Evolutionary conservation across 2,888 invertebrate genomes (phyloP), one percentile per base, ranked within the genome.

Genomic region (Pammene aurita): DNA sequence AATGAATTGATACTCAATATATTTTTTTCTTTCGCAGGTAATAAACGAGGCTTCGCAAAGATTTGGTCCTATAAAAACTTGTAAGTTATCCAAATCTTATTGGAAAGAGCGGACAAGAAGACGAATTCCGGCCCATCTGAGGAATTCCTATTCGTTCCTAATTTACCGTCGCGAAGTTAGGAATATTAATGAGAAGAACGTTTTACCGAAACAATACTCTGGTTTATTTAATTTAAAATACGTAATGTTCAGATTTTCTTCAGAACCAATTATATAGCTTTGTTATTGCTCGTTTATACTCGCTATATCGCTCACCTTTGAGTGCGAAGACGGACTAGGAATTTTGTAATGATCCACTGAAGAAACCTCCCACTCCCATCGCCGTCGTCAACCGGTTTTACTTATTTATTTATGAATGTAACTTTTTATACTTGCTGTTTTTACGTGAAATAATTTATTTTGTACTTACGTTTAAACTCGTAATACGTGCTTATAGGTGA

Each of bases 41-140:
- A 68, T 68, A 52, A 63, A 58, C 38, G 44, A 50, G 44, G 1
- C 35, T 14, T 26, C 35, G 9, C 48, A 41, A 68, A 52, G 42
- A 68, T 46, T 64, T 42, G n/a, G 63, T 44, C 50, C 44, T 35
- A 18, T 14, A 13, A 64, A 64, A 68, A 57, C 57, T 44, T 68
- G 68, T 68, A 64, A 68, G 68, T 68, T 52, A 57, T 52, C 57
- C 38, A 16, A 64, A 68, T 64, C 42, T 68, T 64, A 63, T 46
- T 67, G 56, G 52, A 38, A 58, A 63, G 44, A 55, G 14, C n/a
- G 35, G n/a, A 57, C 26, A 35, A 35, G 48, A 60, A 13, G n/a
- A 44, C 52, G 58, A 68, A 68, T 68, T 42, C 14, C 44, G 63
- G 34, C 13, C 48, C 52, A 11, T 44, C 57, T 5, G 14, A 64